Evolutionary conservation across 2,888 invertebrate species (phyloP), one percentile per base, ranked within the genome.

Genomic region (Morpho achilles): DNA sequence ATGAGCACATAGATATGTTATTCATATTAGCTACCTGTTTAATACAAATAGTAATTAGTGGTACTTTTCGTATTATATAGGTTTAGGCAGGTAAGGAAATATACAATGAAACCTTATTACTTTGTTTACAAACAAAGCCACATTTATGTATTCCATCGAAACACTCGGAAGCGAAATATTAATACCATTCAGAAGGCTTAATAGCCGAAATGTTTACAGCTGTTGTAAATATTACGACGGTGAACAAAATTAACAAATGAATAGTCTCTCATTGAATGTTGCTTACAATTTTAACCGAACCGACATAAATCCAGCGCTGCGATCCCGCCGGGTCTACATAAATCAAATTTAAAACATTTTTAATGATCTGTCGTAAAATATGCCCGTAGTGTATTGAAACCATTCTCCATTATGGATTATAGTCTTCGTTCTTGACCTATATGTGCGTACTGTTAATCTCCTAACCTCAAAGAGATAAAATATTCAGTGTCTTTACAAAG

Each of bases 321-420:
- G 77, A 84, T 84, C 81, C 81, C 75, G 80, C 73, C 67, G 71
- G 71, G 68, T 64, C 66, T 55, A 66, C 71, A 72, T 89, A 89
- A 89, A 88, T 89, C 88, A 90, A 76, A 79, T 85, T 87, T 84
- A 84, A 82, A 79, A 74, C 79, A 74, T 73, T 82, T 85, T 87
- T 89, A 85, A 89, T 84, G 83, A 77, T 75, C 74, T 67, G 62
- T 75, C 74, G 77, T 85, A 81, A 87, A 82, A 77, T 76, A 73
- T 76, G 68, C 72, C 76, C 61, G 65, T 32, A 66, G 65, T 69
- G 60, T 71, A 80, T 82, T 76, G 78, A 71, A 69, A 72, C 70
- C 67, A 69, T 69, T 70, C 69, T 70, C 61, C 65, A 65, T 68
- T 65, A 68, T 62, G 63, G 58, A 62, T 66, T 66, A 64, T 66